Percentiles rank a stretch among this genome's conserved stretches.
These are phyloP conservation scores for Chaetogeoica ovagalla DNA, from an alignment of 2,888 invertebrate species.

Conservation along the genomic window DNA sequence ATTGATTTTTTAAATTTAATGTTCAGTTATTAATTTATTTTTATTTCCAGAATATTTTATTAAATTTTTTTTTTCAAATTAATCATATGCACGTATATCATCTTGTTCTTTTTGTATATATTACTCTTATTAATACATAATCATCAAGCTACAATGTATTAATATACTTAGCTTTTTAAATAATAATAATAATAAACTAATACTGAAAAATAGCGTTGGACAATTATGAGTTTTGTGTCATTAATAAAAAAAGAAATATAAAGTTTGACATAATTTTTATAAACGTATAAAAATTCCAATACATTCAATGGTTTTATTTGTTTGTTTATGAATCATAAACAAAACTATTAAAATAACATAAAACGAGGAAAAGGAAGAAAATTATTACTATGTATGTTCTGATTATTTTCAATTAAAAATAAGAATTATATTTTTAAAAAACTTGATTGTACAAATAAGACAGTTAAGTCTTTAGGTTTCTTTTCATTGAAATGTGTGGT, in stretches of 20 bases:
- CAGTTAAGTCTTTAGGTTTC: neutral
- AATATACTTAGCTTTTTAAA: too few relatives aligned
- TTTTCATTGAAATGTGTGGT: too few relatives aligned
- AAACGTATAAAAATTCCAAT: constrained; percentile 10
- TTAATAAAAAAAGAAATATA: constrained; percentile 15
- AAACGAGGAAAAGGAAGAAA: neutral
- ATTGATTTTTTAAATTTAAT: too few relatives aligned
- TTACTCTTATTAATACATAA: too few relatives aligned
- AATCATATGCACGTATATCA: too few relatives aligned
- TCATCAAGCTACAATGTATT: too few relatives aligned
- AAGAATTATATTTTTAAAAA: neutral
- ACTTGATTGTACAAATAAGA: neutral
- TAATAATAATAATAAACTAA: too few relatives aligned
- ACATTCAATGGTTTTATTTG: neutral
- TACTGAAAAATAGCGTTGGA: constrained; percentile 26
- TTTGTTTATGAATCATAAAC: neutral
- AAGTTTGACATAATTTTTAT: neutral
- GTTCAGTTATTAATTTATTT: too few relatives aligned
- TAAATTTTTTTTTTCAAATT: too few relatives aligned
- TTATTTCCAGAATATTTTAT: too few relatives aligned
- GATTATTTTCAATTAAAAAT: neutral
- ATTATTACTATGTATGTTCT: neutral
- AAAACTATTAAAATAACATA: neutral
- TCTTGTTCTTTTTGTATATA: too few relatives aligned
- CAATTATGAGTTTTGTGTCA: neutral